Conservation (phyloP, 2,888 invertebrate species). For the Lithosia quadra region DNA sequence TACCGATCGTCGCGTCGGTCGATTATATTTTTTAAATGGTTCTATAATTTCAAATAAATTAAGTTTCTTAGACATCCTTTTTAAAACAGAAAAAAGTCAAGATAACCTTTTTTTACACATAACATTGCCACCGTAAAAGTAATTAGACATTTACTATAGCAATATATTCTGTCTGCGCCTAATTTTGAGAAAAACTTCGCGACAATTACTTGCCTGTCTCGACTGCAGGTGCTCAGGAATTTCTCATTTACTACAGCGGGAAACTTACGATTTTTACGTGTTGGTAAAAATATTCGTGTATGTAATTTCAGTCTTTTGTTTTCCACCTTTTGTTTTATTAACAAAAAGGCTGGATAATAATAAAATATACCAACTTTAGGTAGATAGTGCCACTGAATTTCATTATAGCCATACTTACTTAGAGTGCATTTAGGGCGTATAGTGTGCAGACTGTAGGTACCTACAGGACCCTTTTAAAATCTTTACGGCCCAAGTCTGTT, state of each 20-base stretch:
- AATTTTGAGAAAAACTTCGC: conserved; percentile 36
- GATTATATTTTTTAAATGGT: not conserved
- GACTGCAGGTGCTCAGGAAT: conserved; percentile 53
- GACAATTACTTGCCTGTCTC: conserved; percentile 52
- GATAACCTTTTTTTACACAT: not conserved
- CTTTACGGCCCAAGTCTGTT: too few relatives aligned
- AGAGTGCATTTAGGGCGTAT: too few relatives aligned
- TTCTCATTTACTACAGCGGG: conserved; percentile 58
- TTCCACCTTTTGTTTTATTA: not conserved
- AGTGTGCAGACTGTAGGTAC: too few relatives aligned
- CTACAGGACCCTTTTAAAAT: too few relatives aligned
- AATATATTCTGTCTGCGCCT: conserved; percentile 31
- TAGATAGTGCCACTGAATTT: not conserved
- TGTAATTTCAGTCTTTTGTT: conserved; percentile 9
- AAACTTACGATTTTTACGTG: conserved; percentile 15
- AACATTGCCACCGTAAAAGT: conserved; percentile 9
- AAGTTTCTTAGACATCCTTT: not conserved
- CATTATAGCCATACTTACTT: too few relatives aligned
- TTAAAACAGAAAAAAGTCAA: not conserved
- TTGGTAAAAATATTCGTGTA: conserved; percentile 10
- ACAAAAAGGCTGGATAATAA: not conserved
- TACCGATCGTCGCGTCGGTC: not conserved
- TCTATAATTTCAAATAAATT: not conserved
- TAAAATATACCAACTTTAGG: not conserved
- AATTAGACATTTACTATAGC: conserved; percentile 27